These are phyloP conservation scores for Agriopis marginaria DNA, from an alignment of 2,888 invertebrate genomes.

Conservation along the genomic window DNA sequence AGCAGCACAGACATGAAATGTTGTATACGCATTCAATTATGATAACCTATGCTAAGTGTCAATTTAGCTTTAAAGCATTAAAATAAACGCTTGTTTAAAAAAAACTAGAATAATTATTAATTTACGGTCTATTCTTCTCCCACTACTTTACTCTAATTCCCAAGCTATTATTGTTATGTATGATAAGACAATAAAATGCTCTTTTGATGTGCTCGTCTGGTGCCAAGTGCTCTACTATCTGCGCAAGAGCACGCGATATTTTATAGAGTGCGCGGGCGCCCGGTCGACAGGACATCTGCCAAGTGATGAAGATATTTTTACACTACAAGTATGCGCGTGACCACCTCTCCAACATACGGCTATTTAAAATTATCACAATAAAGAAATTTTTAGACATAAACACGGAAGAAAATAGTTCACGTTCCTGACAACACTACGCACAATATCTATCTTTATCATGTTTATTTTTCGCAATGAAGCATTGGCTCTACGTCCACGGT, in stretches of 20 bases:
- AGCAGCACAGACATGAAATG: too few relatives aligned
- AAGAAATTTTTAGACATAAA: conserved; percentile 62
- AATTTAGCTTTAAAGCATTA: too few relatives aligned
- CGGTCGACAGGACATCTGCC: conserved; percentile 73
- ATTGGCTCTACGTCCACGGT: not conserved
- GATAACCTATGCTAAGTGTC: too few relatives aligned
- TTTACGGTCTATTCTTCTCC: not conserved
- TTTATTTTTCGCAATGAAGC: not conserved
- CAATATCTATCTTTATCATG: not conserved
- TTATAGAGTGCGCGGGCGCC: conserved; percentile 56
- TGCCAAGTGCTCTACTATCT: conserved; percentile 30
- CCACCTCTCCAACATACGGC: conserved; percentile 69
- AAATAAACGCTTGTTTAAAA: too few relatives aligned
- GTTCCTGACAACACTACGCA: not conserved
- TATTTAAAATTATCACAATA: conserved; percentile 72
- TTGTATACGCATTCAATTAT: too few relatives aligned
- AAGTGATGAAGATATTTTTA: conserved; percentile 81
- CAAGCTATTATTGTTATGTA: not conserved
- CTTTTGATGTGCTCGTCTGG: conserved; percentile 1
- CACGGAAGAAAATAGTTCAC: conserved; percentile 53
- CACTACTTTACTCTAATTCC: not conserved
- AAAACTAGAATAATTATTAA: too few relatives aligned
- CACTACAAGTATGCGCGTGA: conserved; percentile 78
- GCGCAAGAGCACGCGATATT: conserved; percentile 68
- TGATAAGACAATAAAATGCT: conserved; percentile 1